Conservation (phyloP, 2,797 vertebrate genomes). For the Aulostomus chinensis region DNA sequence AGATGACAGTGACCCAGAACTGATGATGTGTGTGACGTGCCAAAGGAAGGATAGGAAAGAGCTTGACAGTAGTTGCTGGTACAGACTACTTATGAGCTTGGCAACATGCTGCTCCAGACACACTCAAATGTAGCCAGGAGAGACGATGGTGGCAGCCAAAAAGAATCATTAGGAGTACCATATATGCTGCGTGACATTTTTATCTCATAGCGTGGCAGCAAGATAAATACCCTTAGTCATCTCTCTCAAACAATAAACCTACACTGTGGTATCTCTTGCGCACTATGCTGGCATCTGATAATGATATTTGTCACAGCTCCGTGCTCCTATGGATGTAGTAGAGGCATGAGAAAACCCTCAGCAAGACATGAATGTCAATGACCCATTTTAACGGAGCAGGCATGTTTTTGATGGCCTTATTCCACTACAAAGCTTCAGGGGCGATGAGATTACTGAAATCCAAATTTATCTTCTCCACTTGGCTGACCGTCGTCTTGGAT, state of each 20-base stretch:
- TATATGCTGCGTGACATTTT: not conserved
- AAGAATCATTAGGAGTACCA: conserved; percentile 1
- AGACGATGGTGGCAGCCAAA: not conserved
- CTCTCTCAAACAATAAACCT: conserved; percentile 15
- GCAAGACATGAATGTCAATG: conserved; percentile 31
- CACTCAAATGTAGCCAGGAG: not conserved
- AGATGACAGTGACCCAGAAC: conserved; percentile 49
- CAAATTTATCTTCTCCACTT: conserved; percentile 48
- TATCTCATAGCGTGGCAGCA: conserved; percentile 13
- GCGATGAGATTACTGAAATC: conserved; percentile 60
- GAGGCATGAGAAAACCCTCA: not conserved
- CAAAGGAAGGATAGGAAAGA: conserved; percentile 31
- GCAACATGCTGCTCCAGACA: conserved; percentile 4
- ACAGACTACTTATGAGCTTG: conserved; percentile 37
- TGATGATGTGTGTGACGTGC: conserved; percentile 33
- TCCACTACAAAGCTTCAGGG: conserved; percentile 43
- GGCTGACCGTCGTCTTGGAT: conserved; percentile 38
- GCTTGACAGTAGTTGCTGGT: conserved; percentile 25
- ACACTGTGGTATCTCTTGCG: conserved; percentile 27
- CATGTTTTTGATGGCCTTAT: conserved; percentile 39
- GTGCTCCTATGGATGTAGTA: not conserved
- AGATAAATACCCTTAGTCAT: conserved; percentile 35
- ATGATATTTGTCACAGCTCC: conserved; percentile 26
- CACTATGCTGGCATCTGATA: conserved; percentile 26
- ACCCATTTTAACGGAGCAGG: conserved; percentile 26